phyloP scores from a whole-genome alignment of 2,113 vertebrate genomes.

The Micronisus gabar region DNA sequence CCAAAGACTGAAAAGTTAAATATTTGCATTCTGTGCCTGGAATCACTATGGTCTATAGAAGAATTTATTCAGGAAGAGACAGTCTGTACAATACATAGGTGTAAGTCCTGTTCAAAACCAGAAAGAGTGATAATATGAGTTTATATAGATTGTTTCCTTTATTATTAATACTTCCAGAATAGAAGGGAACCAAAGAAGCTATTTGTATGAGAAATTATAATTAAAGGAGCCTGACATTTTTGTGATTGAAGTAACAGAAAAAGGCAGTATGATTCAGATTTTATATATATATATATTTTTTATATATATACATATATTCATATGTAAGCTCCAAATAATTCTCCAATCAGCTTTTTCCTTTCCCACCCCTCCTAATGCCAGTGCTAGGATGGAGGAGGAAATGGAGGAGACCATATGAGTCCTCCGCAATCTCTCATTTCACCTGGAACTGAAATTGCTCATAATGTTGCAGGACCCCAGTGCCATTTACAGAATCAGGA shows the following conservation, averaged over 20 bases:
- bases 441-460: background rate
- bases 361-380: background rate
- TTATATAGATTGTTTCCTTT: background rate
- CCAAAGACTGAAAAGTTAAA: background rate
- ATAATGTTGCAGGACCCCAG: background rate
- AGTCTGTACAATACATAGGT: background rate
- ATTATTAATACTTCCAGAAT: background rate
- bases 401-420: background rate
- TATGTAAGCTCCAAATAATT: background rate
- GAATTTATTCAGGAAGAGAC: background rate
- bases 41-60: background rate
- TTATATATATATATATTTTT: background rate
- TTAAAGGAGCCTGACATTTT: background rate
- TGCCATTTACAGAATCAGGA: background rate
- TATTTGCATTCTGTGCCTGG: background rate
- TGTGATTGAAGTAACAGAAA: background rate
- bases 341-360: background rate
- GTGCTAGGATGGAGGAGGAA: background rate
- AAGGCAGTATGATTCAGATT: background rate
- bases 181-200: background rate
- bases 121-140: background rate
- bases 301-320: background rate
- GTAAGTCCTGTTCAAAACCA: background rate
- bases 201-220: background rate
- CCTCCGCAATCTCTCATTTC: background rate